Evolutionary conservation across 2,888 invertebrate species (phyloP), one percentile per base, ranked within the genome.

Genomic region (Bruchidius siliquastri): DNA sequence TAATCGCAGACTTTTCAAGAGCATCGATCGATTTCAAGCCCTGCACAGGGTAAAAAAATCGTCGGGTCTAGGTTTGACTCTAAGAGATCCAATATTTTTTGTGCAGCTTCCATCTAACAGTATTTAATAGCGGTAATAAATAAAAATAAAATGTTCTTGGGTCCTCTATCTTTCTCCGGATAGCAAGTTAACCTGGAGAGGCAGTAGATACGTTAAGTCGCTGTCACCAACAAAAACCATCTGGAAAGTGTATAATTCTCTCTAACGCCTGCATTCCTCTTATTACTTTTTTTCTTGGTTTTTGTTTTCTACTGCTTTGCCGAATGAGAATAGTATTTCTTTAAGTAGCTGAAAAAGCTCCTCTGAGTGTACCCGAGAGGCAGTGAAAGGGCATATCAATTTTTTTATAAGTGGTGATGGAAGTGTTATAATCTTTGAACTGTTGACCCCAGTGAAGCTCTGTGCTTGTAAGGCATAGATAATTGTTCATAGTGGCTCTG

Each of bases 141-240:
- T 79, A 75, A 77, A 78, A 78, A 79, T 77, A 77, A 78, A 76
- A 78, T 77, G 74, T 77, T 77, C 75, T 74, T 74, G 78, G n/a
- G 76, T 76, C 77, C 76, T 75, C 77, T 76, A 74, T 75, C 77
- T 74, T 69, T 73, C 13, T 13, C 49, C 6, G 18, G 49, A 73
- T 75, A 75, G 76, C 78, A 77, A 78, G 75, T 80, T 79, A 79
- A 80, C 78, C 76, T 76, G 75, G 76, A 78, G 77, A 77, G 78
- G 77, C 79, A 76, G 79, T 75, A 77, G 76, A 79, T 78, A 79
- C 78, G 77, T 79, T 79, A 78, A 76, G 77, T 71, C 76, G 76
- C 78, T 80, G 79, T 80, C 80, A 80, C 74, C 76, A 76, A 77
- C 79, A 80, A 79, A 79, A 76, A 77, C 75, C 79, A 78, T 71